These are phyloP conservation scores for Poeciliopsis turneri DNA, from an alignment of 2,797 vertebrate species.

Conservation along the genomic window DNA sequence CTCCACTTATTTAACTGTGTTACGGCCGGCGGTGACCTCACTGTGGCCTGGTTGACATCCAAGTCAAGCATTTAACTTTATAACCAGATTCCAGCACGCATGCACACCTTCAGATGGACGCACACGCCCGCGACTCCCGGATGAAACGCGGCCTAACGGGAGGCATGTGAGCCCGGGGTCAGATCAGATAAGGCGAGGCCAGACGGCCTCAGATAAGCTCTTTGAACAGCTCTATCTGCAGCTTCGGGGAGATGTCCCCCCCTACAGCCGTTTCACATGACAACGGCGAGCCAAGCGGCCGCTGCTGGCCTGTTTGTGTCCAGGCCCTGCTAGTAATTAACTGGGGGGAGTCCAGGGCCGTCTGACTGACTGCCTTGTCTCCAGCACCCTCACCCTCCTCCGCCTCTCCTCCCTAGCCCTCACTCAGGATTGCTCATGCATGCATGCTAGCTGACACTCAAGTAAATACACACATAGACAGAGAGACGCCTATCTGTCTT, in stretches of 20 bases:
- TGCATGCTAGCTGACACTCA: conserved; percentile 67
- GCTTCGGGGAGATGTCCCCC: conserved; percentile 67
- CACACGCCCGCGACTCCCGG: conserved; percentile 40
- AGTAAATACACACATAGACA: conserved; percentile 53
- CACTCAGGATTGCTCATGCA: conserved; percentile 71
- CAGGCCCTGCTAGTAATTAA: conserved; percentile 76
- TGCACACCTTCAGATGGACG: conserved; percentile 13
- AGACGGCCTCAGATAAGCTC: conserved; percentile 77
- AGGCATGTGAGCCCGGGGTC: conserved; percentile 74
- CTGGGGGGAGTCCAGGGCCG: conserved; percentile 66
- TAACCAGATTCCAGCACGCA: conserved; percentile 51
- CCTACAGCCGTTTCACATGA: conserved; percentile 75
- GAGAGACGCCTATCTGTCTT: conserved; percentile 57
- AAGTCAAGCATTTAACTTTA: conserved; percentile 60
- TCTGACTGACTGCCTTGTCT: conserved; percentile 75
- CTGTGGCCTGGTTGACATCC: conserved; percentile 59
- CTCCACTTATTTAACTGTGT: conserved; percentile 30
- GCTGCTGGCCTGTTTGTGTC: conserved; percentile 69
- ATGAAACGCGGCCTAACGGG: conserved; percentile 69
- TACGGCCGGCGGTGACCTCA: conserved; percentile 66
- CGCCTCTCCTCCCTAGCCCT: conserved; percentile 29
- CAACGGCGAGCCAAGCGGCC: conserved; percentile 53
- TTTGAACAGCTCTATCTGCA: conserved; percentile 81
- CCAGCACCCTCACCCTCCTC: conserved; percentile 38
- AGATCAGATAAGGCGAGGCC: conserved; percentile 78